Evolutionary conservation across 2,797 vertebrate species (phyloP), one percentile per base, ranked within the genome.

Genomic region (Eulemur rubriventer): DNA sequence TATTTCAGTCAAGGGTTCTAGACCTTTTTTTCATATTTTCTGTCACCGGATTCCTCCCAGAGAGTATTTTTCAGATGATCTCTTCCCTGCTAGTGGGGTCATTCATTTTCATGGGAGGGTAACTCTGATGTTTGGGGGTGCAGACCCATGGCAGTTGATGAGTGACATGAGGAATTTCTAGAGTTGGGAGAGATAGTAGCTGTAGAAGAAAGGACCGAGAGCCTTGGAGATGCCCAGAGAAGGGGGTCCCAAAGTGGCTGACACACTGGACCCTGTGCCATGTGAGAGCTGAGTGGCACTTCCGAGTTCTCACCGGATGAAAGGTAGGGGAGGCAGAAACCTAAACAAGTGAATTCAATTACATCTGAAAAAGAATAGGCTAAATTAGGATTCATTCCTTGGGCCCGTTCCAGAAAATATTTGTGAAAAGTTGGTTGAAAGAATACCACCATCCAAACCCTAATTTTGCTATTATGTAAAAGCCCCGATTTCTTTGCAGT

Each of bases 351-450:
- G 96, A 98, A 98, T 98, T 97, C 98, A 98, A 95, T 98, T 98
- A 97, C 96, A 94, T 98, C 94, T 96, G 97, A 97, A 72, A 97
- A 97, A 98, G 97, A 98, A 97, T 95, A 96, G 97, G 94, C 97
- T 98, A 98, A 98, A 98, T 98, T 97, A 98, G 96, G 95, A 98
- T 97, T 96, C 96, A 70, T 93, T 98, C 96, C 87, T 98, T 98
- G 97, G 97, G 97, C 88, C 97, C 89, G 72, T 97, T 98, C 98
- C 98, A 98, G 98, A 95, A 98, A 98, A 98, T 98, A 98, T 97
- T 97, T 98, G 98, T 98, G 97, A 98, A 98, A 98, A 98, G 97
- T 98, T 98, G 96, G 97, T 98, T 96, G 97, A 98, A 91, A 98
- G 96, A 98, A 98, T 97, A 98, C 95, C 96, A 97, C 97, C 97